Conservation (phyloP, 2,797 vertebrate species). For the Xenentodon cancila region DNA sequence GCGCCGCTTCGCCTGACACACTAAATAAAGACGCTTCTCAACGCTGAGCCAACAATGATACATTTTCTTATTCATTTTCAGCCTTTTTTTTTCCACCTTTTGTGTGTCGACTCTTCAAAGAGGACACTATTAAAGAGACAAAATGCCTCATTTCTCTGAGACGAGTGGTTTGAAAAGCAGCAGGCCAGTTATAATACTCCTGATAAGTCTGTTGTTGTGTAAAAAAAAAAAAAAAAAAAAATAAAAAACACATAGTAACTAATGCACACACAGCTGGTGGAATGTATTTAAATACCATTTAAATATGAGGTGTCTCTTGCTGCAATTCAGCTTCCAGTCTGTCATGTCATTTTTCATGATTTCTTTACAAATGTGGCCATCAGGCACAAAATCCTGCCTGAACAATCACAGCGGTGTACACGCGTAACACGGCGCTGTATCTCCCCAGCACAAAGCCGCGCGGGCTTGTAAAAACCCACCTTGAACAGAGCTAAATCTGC, state of each 20-base stretch:
- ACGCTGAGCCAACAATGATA: slow-evolving; percentile 49
- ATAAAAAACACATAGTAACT: slow-evolving; percentile 7
- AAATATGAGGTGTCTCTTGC: slow-evolving; percentile 31
- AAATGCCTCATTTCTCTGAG: slow-evolving; percentile 10
- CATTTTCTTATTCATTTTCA: slow-evolving; percentile 28
- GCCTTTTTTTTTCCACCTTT: slow-evolving; percentile 3
- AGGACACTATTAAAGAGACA: neutral
- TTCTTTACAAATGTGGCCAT: slow-evolving; percentile 60
- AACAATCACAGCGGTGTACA: slow-evolving; percentile 54
- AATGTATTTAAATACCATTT: slow-evolving; percentile 23
- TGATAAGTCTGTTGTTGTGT: no score
- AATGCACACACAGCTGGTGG: slow-evolving; percentile 27
- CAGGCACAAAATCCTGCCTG: slow-evolving; percentile 47
- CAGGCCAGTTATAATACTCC: no score
- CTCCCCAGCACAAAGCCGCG: slow-evolving; percentile 50
- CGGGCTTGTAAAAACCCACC: slow-evolving; percentile 62
- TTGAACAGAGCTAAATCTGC: slow-evolving; percentile 67
- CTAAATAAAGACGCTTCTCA: slow-evolving; percentile 48
- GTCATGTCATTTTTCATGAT: slow-evolving; percentile 48
- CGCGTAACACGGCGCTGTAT: slow-evolving; percentile 22
- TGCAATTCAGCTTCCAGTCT: slow-evolving; percentile 20
- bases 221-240: no score
- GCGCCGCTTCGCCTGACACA: slow-evolving; percentile 43
- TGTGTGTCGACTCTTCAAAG: slow-evolving; percentile 38
- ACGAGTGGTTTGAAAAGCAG: slow-evolving; percentile 16